These are phyloP conservation scores for Chloropsis cyanopogon DNA, from an alignment of 2,113 vertebrate genomes.

Conservation along the genomic window DNA sequence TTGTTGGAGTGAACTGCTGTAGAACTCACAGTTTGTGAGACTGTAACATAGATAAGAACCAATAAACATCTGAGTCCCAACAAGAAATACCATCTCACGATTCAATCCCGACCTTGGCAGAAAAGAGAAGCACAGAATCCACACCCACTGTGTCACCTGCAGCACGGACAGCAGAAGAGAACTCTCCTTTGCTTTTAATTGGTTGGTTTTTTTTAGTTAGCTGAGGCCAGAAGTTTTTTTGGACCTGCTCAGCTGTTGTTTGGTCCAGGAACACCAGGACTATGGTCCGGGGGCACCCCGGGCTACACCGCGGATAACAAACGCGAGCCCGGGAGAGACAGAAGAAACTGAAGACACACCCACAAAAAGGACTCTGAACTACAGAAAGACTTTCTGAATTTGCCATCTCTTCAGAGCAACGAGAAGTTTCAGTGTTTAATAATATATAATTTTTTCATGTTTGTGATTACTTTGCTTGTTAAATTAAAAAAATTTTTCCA, in stretches of 20 bases:
- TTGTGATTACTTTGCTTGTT: neutral
- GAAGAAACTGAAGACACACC: too few relatives aligned
- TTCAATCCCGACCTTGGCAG: neutral
- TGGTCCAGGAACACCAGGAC: neutral
- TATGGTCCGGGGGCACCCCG: fast-evolving
- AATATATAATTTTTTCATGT: neutral
- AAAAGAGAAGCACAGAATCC: neutral
- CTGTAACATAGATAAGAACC: neutral
- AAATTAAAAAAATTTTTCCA: neutral
- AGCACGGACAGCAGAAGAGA: neutral
- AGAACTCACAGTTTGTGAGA: neutral
- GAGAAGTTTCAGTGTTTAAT: neutral
- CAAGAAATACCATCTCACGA: neutral
- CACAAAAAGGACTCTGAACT: neutral
- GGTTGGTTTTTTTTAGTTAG: too few relatives aligned
- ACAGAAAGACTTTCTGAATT: neutral
- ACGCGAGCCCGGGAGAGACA: neutral
- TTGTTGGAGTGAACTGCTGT: neutral
- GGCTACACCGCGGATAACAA: fast-evolving
- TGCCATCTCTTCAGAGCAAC: neutral
- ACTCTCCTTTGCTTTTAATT: neutral
- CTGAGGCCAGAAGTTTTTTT: neutral
- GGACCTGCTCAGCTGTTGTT: neutral
- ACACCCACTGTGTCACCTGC: neutral
- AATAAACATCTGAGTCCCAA: neutral